phyloP scores from a whole-genome alignment of 2,888 invertebrate species.

The Deilephila porcellus region DNA sequence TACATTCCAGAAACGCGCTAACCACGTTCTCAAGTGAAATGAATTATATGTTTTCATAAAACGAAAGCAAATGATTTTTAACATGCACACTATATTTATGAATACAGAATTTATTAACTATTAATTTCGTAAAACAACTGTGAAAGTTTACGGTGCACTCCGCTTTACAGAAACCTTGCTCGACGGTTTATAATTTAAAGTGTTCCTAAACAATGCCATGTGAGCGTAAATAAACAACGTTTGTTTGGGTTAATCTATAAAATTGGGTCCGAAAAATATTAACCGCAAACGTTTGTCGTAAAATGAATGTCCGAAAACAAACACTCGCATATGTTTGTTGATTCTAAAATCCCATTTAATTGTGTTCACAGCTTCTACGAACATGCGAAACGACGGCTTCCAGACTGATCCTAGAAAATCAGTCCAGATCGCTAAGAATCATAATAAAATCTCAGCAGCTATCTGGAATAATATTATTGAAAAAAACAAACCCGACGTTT shows the following conservation, averaged over 20 bases:
- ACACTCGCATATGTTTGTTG: slow-evolving; percentile 7
- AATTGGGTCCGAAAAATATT: slow-evolving; percentile 14
- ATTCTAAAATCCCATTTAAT: slow-evolving; percentile 20
- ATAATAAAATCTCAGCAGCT: slow-evolving; percentile 1
- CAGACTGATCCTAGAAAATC: slow-evolving; percentile 4
- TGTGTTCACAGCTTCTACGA: slow-evolving; percentile 11
- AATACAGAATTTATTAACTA: slow-evolving; percentile 25
- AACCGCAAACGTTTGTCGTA: slow-evolving; percentile 19
- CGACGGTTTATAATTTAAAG: slow-evolving; percentile 43
- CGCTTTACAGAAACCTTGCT: slow-evolving; percentile 48
- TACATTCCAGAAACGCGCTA: slow-evolving; percentile 5
- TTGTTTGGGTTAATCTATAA: slow-evolving; percentile 37
- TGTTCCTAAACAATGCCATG: slow-evolving; percentile 45
- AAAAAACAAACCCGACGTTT: not conserved
- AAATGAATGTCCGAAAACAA: slow-evolving; percentile 16
- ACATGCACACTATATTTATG: slow-evolving; percentile 25
- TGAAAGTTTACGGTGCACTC: slow-evolving; percentile 46
- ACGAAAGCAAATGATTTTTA: slow-evolving; percentile 8
- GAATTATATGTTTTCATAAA: not conserved
- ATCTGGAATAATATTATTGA: not conserved
- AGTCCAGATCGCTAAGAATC: not conserved
- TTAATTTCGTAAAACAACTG: slow-evolving; percentile 39
- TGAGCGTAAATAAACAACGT: slow-evolving; percentile 42
- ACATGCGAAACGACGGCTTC: slow-evolving; percentile 1
- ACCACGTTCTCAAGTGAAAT: not conserved